Evolutionary conservation across 2,113 vertebrate genomes (phyloP).

Genomic region (Notothenia coriiceps): DNA sequence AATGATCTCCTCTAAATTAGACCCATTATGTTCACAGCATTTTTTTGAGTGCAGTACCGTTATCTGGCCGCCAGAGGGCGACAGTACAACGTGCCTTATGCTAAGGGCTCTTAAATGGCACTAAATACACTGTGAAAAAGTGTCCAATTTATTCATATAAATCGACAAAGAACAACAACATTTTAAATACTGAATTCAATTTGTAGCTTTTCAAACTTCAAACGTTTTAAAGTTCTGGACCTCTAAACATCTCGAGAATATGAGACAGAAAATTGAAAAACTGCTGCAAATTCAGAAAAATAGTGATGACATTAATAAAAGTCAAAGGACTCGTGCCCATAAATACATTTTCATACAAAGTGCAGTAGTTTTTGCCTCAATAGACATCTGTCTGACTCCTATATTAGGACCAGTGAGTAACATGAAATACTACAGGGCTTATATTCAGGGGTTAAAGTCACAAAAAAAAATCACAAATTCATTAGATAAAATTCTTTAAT

Average conservation of each 20-base stretch:
- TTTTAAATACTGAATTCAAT: background rate
- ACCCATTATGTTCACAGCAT: background rate
- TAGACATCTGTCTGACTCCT: too few species aligned
- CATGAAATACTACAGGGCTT: too few species aligned
- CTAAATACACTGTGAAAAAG: background rate
- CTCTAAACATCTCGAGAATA: background rate
- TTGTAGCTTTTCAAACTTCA: background rate
- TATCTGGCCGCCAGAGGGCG: background rate
- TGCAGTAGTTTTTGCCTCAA: too few species aligned
- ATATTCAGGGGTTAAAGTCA: too few species aligned
- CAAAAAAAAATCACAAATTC: too few species aligned
- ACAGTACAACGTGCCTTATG: too few species aligned
- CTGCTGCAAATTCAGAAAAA: too few species aligned
- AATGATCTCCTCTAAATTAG: background rate
- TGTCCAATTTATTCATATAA: constrained; percentile 28
- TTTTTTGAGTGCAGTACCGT: background rate
- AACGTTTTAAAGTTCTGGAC: background rate
- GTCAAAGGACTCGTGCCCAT: background rate
- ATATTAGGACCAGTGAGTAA: too few species aligned
- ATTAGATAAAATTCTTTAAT: too few species aligned
- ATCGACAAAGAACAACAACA: background rate
- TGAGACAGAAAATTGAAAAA: too few species aligned
- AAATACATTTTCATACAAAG: too few species aligned
- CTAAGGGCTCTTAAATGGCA: background rate
- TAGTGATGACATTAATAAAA: background rate